These are phyloP conservation scores for Heliothis peltigera DNA, from an alignment of 2,888 invertebrate genomes.

Conservation along the genomic window DNA sequence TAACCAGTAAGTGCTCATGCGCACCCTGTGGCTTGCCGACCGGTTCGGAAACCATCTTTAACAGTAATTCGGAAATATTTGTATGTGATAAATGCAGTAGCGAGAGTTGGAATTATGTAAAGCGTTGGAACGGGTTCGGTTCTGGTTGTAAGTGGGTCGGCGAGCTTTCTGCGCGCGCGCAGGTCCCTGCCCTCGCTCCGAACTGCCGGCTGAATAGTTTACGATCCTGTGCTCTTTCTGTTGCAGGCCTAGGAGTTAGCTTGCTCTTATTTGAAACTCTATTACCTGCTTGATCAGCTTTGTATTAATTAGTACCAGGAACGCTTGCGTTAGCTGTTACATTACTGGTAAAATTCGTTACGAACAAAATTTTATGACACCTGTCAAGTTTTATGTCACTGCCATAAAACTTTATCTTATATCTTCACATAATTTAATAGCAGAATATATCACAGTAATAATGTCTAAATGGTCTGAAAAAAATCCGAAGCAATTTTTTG, in stretches of 20 bases:
- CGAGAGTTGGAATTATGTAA: slow-evolving; percentile 75
- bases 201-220: slow-evolving; percentile 51
- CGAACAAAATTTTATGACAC: not conserved
- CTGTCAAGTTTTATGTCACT: not conserved
- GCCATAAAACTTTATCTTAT: too few relatives aligned
- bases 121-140: slow-evolving; percentile 65
- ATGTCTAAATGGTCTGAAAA: not conserved
- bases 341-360: not conserved
- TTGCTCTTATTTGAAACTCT: slow-evolving; percentile 35
- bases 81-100: slow-evolving; percentile 60
- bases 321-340: not conserved
- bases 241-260: slow-evolving; percentile 36
- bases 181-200: slow-evolving; percentile 69
- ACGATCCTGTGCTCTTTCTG: slow-evolving; percentile 46
- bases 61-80: slow-evolving; percentile 56
- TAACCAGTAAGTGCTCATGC: slow-evolving; percentile 38
- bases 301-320: not conserved
- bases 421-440: too few relatives aligned
- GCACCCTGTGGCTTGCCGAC: slow-evolving; percentile 29
- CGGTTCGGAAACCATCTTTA: slow-evolving; percentile 52
- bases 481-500: not conserved
- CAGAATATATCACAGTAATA: too few relatives aligned
- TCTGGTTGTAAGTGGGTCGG: slow-evolving; percentile 79
- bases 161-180: slow-evolving; percentile 75
- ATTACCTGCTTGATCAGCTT: slow-evolving; percentile 28